Conservation (phyloP, 2,113 vertebrate species). For the Tauraco erythrolophus region DNA sequence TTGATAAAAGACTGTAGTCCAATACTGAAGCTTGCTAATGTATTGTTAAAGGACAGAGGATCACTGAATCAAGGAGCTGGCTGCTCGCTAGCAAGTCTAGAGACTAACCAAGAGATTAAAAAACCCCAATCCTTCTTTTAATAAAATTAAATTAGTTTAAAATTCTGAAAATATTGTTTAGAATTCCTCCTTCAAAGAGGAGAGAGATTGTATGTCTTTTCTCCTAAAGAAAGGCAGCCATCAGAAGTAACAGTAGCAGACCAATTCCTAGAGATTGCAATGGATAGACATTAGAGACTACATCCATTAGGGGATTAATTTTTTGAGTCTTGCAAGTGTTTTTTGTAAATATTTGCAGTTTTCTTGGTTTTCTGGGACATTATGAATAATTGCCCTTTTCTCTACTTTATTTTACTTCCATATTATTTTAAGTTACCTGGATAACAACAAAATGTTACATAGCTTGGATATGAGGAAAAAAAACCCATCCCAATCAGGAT, state of each 20-base stretch:
- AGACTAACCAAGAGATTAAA: not conserved
- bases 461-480: not conserved
- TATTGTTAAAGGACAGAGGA: not conserved
- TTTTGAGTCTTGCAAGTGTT: not conserved
- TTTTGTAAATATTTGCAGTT: not conserved
- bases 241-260: not conserved
- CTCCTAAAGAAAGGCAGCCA: not conserved
- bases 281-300: too few relatives aligned
- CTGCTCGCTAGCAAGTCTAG: not conserved
- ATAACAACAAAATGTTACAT: not conserved
- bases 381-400: not conserved
- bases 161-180: not conserved
- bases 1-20: not conserved
- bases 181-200: not conserved
- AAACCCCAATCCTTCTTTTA: not conserved
- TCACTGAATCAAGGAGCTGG: not conserved
- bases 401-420: not conserved
- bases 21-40: not conserved
- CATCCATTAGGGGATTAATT: not conserved
- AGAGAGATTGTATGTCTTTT: not conserved
- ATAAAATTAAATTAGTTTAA: not conserved
- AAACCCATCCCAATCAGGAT: rapidly evolving
- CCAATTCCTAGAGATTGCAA: not conserved
- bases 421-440: not conserved
- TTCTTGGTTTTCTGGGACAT: not conserved